These are phyloP conservation scores for Dione juno DNA, from an alignment of 2,888 invertebrate species.

Conservation along the genomic window DNA sequence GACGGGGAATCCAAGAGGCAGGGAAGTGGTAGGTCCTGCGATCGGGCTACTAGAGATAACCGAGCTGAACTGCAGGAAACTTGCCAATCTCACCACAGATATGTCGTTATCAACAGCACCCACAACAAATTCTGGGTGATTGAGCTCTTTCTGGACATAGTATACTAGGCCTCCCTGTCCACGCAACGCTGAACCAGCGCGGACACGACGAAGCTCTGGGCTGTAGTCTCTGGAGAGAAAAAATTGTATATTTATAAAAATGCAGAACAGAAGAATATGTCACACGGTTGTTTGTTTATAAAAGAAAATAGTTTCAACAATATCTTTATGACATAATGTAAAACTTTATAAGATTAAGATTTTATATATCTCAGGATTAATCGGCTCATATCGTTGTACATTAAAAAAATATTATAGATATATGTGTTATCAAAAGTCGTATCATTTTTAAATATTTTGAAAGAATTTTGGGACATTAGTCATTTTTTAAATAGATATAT, in stretches of 20 bases:
- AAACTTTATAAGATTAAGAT: background rate
- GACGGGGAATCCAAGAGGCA: conserved; percentile 52
- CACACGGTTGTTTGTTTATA: too few relatives aligned
- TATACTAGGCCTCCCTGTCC: conserved; percentile 55
- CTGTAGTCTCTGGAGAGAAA: conserved; percentile 49
- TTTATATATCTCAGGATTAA: background rate
- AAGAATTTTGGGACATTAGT: too few relatives aligned
- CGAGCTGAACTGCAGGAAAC: conserved; percentile 46
- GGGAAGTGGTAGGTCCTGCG: conserved; percentile 9
- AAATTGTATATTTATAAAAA: too few relatives aligned
- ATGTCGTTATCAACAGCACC: conserved; percentile 54
- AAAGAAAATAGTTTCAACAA: too few relatives aligned
- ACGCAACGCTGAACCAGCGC: conserved; percentile 57
- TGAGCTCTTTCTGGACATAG: conserved; percentile 44
- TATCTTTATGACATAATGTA: too few relatives aligned
- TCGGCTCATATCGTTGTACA: background rate
- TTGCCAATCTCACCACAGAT: conserved; percentile 48
- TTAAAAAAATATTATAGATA: background rate
- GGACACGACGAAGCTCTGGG: conserved; percentile 53
- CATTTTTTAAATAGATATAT: too few relatives aligned
- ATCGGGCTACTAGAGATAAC: conserved; percentile 50
- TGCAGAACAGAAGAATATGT: conserved; percentile 31
- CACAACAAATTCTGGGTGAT: conserved; percentile 56
- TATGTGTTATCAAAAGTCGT: background rate
- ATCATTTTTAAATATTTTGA: background rate